phyloP scores from a whole-genome alignment of 2,113 vertebrate species.

The Cyanistes caeruleus region DNA sequence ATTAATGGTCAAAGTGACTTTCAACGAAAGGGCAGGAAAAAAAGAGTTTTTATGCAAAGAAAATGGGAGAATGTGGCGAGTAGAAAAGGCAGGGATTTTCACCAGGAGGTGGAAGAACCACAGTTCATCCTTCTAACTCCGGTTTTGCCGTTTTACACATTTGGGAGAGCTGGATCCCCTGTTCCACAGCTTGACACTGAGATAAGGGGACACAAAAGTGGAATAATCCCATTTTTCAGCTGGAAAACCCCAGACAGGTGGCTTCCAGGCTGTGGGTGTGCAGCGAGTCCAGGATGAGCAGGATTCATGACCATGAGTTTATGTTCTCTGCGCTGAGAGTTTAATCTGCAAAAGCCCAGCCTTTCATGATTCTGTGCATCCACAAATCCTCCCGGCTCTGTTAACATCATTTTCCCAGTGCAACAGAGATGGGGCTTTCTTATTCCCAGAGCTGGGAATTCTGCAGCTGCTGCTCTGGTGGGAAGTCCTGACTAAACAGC shows the following conservation, averaged over 20 bases:
- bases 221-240: background rate
- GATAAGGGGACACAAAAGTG: background rate
- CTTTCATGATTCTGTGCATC: background rate
- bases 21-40: background rate
- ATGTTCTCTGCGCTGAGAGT: background rate
- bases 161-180: background rate
- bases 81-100: background rate
- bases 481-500: background rate
- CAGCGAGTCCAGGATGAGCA: background rate
- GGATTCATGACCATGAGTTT: fast-evolving
- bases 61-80: background rate
- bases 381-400: background rate
- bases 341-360: background rate
- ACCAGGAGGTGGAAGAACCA: background rate
- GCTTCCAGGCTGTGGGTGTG: background rate
- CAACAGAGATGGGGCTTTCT: background rate
- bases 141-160: background rate
- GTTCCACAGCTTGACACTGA: background rate
- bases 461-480: background rate
- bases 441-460: background rate
- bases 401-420: background rate
- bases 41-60: background rate
- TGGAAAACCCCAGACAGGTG: background rate
- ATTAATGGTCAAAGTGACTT: background rate
- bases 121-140: background rate